These are phyloP conservation scores for Neoniphon sammara DNA, from an alignment of 2,797 vertebrate species.

Conservation along the genomic window DNA sequence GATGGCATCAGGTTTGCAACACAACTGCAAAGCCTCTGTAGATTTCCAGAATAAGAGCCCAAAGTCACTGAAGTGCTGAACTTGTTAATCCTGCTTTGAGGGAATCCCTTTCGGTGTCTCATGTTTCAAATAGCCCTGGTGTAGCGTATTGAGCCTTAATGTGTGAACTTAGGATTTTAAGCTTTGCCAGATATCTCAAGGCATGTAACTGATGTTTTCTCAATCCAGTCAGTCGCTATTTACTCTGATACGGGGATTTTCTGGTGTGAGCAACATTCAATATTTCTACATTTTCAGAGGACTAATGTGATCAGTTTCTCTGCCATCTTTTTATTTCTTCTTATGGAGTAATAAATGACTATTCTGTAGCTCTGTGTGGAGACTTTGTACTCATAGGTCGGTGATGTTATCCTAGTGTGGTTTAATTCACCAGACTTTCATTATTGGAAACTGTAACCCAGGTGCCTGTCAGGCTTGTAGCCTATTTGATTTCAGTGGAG, in stretches of 20 bases:
- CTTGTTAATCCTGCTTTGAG: slow-evolving; percentile 39
- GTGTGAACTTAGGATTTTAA: slow-evolving; percentile 49
- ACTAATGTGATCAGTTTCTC: slow-evolving; percentile 65
- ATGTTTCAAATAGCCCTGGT: slow-evolving; percentile 52
- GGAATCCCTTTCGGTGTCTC: slow-evolving; percentile 22
- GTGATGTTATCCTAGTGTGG: slow-evolving; percentile 7
- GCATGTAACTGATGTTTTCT: slow-evolving; percentile 31
- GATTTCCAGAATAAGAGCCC: slow-evolving; percentile 7
- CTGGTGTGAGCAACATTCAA: slow-evolving; percentile 41
- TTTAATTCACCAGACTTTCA: slow-evolving; percentile 19
- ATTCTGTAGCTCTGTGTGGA: slow-evolving; percentile 68
- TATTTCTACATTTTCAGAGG: slow-evolving; percentile 67
- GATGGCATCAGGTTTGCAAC: slow-evolving; percentile 22
- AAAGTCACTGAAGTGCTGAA: slow-evolving; percentile 23
- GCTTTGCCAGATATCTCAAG: slow-evolving; percentile 30
- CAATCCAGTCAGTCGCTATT: slow-evolving; percentile 31
- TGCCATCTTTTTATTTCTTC: slow-evolving; percentile 77
- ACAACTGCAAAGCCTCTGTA: neutral
- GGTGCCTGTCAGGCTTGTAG: slow-evolving; percentile 6
- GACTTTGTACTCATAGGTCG: slow-evolving; percentile 47
- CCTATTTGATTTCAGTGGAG: slow-evolving; percentile 8
- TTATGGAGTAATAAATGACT: slow-evolving; percentile 77
- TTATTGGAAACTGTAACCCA: slow-evolving; percentile 12
- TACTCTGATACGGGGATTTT: slow-evolving; percentile 38
- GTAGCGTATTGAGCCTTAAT: slow-evolving; percentile 75